These are phyloP conservation scores for Isaurus tuberculatus DNA, from an alignment of 92 coral and sea anemone genomes.

Conservation along the genomic window DNA sequence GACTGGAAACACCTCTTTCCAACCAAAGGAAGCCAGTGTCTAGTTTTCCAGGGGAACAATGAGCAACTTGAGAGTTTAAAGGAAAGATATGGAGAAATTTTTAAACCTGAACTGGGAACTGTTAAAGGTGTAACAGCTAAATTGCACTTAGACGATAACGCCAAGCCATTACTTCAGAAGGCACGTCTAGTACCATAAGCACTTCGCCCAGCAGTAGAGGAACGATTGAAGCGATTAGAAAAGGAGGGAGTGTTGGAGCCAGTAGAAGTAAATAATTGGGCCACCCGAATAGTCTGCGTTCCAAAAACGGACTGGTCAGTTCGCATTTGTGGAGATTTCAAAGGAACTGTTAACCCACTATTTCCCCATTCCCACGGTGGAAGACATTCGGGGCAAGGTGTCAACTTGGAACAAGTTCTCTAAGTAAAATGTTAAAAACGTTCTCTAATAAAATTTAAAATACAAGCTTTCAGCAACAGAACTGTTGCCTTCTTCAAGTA, in stretches of 20 bases:
- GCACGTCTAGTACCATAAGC: slow-evolving; percentile 49
- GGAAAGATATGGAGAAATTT: slow-evolving; percentile 1
- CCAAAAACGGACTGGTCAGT: slow-evolving; percentile 48
- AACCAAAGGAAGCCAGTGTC: neutral
- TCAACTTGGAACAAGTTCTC: slow-evolving; percentile 20
- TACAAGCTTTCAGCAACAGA: no score
- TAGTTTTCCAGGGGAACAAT: neutral
- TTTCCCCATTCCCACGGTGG: slow-evolving; percentile 43
- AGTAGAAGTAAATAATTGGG: slow-evolving; percentile 51
- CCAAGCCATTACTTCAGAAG: slow-evolving; percentile 1
- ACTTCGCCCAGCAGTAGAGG: slow-evolving; percentile 43
- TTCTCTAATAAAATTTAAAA: no score
- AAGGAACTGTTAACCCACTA: slow-evolving; percentile 45
- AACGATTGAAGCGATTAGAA: slow-evolving; percentile 33
- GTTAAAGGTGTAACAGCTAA: slow-evolving; percentile 27
- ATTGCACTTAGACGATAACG: slow-evolving; percentile 27
- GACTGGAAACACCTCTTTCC: slow-evolving; percentile 38
- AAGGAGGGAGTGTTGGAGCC: slow-evolving; percentile 44
- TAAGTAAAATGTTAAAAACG: no score
- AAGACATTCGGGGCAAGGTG: slow-evolving; percentile 42
- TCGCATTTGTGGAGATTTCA: slow-evolving; percentile 46
- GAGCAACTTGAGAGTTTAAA: slow-evolving; percentile 34
- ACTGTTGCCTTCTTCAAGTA: no score
- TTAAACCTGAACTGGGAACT: slow-evolving; percentile 29
- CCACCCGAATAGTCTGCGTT: slow-evolving; percentile 34